Conservation (phyloP, 2,888 invertebrate species). For the Strigamia crassipes region DNA sequence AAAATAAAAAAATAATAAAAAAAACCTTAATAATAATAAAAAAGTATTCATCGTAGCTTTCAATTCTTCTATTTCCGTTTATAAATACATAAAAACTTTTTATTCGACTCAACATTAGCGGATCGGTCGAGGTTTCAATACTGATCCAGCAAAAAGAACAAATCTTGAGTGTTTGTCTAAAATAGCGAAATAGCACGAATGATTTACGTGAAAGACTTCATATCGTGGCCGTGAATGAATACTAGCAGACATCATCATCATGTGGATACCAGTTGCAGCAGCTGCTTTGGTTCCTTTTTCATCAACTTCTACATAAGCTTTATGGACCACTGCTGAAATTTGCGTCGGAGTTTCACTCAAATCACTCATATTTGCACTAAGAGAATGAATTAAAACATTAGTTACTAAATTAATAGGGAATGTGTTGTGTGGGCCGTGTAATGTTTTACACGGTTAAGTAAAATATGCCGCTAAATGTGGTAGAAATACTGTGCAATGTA, state of each 20-base stretch:
- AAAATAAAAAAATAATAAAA: too few relatives aligned
- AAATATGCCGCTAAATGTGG: too few relatives aligned
- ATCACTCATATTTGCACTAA: background rate
- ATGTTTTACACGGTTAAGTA: background rate
- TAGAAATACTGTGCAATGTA: too few relatives aligned
- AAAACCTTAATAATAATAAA: too few relatives aligned
- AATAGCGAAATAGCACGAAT: background rate
- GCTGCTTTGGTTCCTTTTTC: slow-evolving; percentile 26
- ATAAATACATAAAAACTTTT: too few relatives aligned
- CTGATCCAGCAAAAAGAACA: background rate
- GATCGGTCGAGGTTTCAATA: background rate
- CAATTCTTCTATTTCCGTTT: too few relatives aligned
- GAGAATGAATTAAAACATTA: background rate
- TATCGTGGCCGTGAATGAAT: background rate
- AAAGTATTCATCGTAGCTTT: too few relatives aligned
- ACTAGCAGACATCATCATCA: background rate
- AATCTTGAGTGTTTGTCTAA: background rate
- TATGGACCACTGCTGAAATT: background rate
- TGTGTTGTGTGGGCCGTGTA: background rate
- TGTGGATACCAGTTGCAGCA: slow-evolving; percentile 18
- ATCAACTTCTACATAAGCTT: slow-evolving; percentile 8
- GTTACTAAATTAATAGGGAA: background rate
- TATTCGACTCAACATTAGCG: background rate
- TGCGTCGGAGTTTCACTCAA: background rate
- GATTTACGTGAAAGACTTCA: background rate